Evolutionary conservation across 2,888 invertebrate species (phyloP).

Genomic region (Sepioteuthis lessoniana): DNA sequence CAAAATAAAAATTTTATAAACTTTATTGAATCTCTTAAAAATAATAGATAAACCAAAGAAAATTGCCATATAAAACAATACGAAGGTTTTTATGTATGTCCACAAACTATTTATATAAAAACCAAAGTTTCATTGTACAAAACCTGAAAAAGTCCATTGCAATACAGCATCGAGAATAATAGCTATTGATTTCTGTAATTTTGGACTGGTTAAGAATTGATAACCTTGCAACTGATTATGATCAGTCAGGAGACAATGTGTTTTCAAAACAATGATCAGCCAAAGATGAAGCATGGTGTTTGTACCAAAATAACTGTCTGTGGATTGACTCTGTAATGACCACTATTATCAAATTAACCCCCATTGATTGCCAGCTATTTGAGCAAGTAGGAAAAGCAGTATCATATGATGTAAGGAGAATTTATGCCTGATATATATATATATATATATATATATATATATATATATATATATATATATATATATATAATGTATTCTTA

Average conservation of each 20-base stretch:
- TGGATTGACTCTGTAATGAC: neutral
- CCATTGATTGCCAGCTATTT: neutral
- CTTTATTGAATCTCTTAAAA: no score
- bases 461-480: no score
- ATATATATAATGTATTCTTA: no score
- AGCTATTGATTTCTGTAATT: conserved; percentile 15
- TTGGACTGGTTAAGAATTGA: neutral
- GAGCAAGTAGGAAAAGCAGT: neutral
- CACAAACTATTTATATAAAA: neutral
- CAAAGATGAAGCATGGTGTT: neutral
- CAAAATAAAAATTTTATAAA: no score
- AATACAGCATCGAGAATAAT: neutral
- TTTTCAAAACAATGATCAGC: neutral
- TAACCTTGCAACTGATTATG: neutral
- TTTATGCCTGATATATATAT: neutral
- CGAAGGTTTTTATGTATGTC: neutral
- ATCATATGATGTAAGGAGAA: neutral
- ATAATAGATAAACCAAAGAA: no score
- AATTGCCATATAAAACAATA: no score
- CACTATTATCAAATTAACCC: neutral
- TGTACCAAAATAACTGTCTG: conserved; percentile 33
- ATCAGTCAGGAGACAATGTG: neutral
- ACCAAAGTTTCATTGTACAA: neutral
- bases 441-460: no score
- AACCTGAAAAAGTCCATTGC: neutral